Conservation (phyloP, 2,888 invertebrate species). For the Leptopilina myrica region DNA sequence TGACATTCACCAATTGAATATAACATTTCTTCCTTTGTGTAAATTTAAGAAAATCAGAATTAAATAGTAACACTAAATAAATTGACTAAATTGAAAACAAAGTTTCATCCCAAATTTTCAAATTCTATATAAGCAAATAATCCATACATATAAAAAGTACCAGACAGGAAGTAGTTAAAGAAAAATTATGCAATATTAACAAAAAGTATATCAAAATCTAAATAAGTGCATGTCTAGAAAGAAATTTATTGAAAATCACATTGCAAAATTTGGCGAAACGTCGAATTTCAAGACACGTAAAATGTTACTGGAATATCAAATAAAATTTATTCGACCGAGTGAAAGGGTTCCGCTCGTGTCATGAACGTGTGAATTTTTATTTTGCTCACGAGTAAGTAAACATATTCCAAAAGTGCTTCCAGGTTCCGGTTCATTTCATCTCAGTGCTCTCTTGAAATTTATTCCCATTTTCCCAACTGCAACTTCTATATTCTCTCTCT, state of each 20-base stretch:
- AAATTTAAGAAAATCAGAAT: too few relatives aligned
- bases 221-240: not conserved
- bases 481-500: conserved; percentile 1
- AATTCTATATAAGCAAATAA: too few relatives aligned
- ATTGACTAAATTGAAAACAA: too few relatives aligned
- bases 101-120: too few relatives aligned
- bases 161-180: too few relatives aligned
- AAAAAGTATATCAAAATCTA: not conserved
- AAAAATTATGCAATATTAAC: too few relatives aligned
- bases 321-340: conserved; percentile 39
- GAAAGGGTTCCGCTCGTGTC: conserved; percentile 26
- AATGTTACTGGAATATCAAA: conserved; percentile 39
- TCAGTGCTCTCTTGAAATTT: conserved; percentile 30
- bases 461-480: conserved; percentile 33
- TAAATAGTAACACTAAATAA: too few relatives aligned
- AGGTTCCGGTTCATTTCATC: conserved; percentile 39
- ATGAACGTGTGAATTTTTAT: conserved; percentile 38
- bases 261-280: not conserved
- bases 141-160: too few relatives aligned
- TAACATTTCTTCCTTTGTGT: too few relatives aligned
- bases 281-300: conserved; percentile 38
- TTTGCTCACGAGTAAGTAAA: conserved; percentile 36
- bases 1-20: too few relatives aligned
- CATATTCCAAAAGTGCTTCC: conserved; percentile 40
- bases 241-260: conserved; percentile 11